Conservation (phyloP, 2,797 vertebrate genomes). For the Crenichthys baileyi region DNA sequence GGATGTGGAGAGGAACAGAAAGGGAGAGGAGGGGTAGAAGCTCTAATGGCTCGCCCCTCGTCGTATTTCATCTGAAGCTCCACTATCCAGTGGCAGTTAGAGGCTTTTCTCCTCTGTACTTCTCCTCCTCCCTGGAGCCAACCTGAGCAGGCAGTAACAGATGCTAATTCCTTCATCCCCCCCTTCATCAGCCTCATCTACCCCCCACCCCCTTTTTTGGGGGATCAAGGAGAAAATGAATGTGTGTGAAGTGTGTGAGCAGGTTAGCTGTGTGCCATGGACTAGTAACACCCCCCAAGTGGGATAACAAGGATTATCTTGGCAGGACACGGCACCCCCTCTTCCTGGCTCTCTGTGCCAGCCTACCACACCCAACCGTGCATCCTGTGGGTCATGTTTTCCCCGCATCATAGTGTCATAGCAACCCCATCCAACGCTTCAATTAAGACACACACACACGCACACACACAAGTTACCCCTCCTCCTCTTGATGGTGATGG, state of each 20-base stretch:
- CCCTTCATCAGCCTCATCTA: background rate
- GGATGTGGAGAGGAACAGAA: no score
- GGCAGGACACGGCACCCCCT: background rate
- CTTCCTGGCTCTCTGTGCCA: background rate
- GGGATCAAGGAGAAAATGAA: no score
- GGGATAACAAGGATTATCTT: background rate
- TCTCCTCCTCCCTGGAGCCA: background rate
- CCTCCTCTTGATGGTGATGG: background rate
- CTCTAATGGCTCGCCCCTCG: background rate
- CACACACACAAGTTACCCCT: background rate
- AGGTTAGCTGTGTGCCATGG: background rate
- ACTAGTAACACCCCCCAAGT: background rate
- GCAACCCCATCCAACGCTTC: background rate
- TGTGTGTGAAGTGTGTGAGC: background rate
- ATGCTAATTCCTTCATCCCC: background rate
- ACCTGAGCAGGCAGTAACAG: background rate
- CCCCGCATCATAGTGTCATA: constrained; percentile 3
- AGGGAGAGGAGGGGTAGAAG: background rate
- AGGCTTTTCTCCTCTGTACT: background rate
- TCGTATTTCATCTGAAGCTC: background rate
- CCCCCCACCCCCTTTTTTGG: no score
- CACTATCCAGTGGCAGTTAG: background rate
- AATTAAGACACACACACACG: background rate
- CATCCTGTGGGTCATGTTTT: no score
- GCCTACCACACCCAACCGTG: background rate